Conservation (phyloP, 2,113 vertebrate species). For the Otocyon megalotis region DNA sequence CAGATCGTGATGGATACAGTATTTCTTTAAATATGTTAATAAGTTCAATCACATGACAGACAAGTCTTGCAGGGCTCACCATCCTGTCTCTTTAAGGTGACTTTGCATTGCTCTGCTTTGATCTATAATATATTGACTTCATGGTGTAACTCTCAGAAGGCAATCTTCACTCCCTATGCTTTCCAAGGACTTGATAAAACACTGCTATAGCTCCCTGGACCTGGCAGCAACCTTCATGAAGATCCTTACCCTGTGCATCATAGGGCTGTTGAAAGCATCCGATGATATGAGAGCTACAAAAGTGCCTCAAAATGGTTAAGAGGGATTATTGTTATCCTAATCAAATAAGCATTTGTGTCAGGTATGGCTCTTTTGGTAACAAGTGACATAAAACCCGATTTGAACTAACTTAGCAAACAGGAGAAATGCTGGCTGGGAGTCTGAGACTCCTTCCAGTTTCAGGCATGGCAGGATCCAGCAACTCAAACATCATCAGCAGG, state of each 20-base stretch:
- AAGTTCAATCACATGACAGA: background rate
- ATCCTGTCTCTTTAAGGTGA: constrained; percentile 50
- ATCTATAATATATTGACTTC: constrained; percentile 73
- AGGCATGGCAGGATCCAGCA: background rate
- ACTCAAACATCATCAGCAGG: background rate
- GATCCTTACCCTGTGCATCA: background rate
- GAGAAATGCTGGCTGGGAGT: background rate
- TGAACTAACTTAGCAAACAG: background rate
- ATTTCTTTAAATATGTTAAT: constrained; percentile 51
- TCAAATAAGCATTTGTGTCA: background rate
- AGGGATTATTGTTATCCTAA: background rate
- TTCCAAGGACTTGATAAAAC: constrained; percentile 27
- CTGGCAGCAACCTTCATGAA: background rate
- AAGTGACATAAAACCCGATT: background rate
- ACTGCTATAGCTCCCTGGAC: background rate
- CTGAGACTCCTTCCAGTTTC: background rate
- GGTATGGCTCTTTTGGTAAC: background rate
- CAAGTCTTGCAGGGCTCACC: background rate
- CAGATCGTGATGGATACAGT: background rate
- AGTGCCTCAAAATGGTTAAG: background rate
- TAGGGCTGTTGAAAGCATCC: background rate
- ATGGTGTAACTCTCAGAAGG: constrained; percentile 52
- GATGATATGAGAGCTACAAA: background rate
- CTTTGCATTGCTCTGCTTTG: constrained; percentile 55
- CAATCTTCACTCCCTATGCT: constrained; percentile 3